Evolutionary conservation across 2,888 invertebrate species (phyloP).

Genomic region (Drosophila demipolita): DNA sequence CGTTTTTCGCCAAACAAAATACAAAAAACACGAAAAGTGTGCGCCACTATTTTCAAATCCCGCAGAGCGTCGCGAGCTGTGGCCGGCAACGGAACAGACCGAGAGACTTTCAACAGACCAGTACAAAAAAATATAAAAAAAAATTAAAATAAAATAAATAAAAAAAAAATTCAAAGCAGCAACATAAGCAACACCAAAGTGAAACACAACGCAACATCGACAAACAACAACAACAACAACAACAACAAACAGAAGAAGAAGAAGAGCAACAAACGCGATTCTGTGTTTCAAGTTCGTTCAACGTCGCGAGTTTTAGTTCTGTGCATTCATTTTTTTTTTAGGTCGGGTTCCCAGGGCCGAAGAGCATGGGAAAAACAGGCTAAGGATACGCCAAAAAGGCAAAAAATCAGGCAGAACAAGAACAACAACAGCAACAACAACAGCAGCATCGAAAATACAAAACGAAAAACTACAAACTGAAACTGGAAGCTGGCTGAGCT

Average conservation of each 20-base stretch:
- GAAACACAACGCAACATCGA: constrained; percentile 31
- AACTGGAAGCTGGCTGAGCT: constrained; percentile 47
- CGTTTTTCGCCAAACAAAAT: constrained; percentile 52
- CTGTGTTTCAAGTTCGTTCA: constrained; percentile 44
- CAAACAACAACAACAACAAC: constrained; percentile 6
- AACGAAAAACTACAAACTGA: constrained; percentile 30
- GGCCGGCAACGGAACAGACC: constrained; percentile 63
- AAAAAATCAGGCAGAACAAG: constrained; percentile 44
- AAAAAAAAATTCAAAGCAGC: constrained; percentile 41
- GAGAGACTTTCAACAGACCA: constrained; percentile 22
- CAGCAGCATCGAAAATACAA: constrained; percentile 22
- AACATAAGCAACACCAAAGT: constrained; percentile 31
- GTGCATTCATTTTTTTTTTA: constrained; percentile 47
- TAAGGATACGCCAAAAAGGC: constrained; percentile 66
- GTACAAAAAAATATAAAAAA: not conserved
- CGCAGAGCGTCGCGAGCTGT: constrained; percentile 70
- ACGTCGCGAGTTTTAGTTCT: constrained; percentile 45
- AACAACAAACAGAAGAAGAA: constrained; percentile 8
- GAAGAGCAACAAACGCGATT: constrained; percentile 24
- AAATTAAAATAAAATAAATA: not conserved
- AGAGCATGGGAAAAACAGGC: constrained; percentile 69
- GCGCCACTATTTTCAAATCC: constrained; percentile 60
- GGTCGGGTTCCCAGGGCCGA: constrained; percentile 56
- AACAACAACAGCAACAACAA: constrained; percentile 24
- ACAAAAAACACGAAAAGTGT: constrained; percentile 53